These are phyloP conservation scores for Schizaphis graminum DNA, from an alignment of 2,888 invertebrate genomes.

Conservation along the genomic window DNA sequence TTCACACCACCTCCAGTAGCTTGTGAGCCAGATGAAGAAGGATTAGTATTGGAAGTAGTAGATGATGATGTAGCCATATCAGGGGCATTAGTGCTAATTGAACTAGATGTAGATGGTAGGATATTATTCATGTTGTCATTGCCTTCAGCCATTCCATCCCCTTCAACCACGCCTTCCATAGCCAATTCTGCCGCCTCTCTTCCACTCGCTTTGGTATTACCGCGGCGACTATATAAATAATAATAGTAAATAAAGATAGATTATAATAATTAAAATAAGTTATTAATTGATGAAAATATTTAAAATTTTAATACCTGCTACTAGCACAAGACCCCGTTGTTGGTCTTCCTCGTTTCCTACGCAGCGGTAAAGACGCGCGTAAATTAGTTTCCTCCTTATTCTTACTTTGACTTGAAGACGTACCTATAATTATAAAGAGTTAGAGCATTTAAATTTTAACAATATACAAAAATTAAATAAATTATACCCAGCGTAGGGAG, in stretches of 20 bases:
- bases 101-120: slow-evolving; percentile 58
- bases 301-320: slow-evolving; percentile 73
- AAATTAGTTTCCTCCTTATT: slow-evolving; percentile 62
- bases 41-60: slow-evolving; percentile 43
- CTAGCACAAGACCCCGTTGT: slow-evolving; percentile 81
- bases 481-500: slow-evolving; percentile 66
- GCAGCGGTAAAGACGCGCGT: slow-evolving; percentile 66
- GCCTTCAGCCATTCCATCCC: slow-evolving; percentile 59
- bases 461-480: neutral
- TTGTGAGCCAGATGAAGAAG: slow-evolving; percentile 61
- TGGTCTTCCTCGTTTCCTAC: slow-evolving; percentile 68
- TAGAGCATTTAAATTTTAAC: neutral
- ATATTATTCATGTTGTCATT: slow-evolving; percentile 50
- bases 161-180: slow-evolving; percentile 61
- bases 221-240: slow-evolving; percentile 47
- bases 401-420: slow-evolving; percentile 66
- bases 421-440: slow-evolving; percentile 51
- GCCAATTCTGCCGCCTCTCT: slow-evolving; percentile 38
- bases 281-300: neutral
- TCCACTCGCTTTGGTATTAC: slow-evolving; percentile 64
- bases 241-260: neutral
- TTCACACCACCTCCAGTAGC: slow-evolving; percentile 34
- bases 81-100: slow-evolving; percentile 42
- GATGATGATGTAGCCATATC: slow-evolving; percentile 56
- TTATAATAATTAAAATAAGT: neutral